Percentiles rank a stretch among this genome's conserved stretches.
Evolutionary conservation across 2,888 invertebrate species (phyloP).

Genomic region (Bombylius major): DNA sequence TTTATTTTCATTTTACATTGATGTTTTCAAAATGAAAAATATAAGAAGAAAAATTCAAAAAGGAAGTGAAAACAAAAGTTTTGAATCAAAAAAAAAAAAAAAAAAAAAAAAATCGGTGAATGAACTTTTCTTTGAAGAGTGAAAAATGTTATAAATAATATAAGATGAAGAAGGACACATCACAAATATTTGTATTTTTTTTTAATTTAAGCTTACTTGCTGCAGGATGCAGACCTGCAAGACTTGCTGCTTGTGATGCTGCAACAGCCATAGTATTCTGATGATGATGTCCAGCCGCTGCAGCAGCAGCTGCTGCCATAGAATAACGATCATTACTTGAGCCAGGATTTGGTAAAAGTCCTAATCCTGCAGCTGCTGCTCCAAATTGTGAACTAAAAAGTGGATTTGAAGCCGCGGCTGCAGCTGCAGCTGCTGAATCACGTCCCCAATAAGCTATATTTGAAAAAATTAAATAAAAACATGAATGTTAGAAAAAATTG

Average conservation of each 20-base stretch:
- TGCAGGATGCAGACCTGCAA: conserved; percentile 58
- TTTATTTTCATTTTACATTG: background rate
- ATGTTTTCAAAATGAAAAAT: too few species aligned
- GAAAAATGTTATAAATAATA: too few species aligned
- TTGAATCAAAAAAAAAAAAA: background rate
- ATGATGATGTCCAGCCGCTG: conserved; percentile 41
- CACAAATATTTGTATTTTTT: too few species aligned
- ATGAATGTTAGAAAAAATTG: background rate
- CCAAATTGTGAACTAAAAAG: conserved; percentile 36
- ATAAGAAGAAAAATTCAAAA: too few species aligned
- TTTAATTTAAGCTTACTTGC: conserved; percentile 43
- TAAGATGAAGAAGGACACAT: too few species aligned
- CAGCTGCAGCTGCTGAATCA: conserved; percentile 38
- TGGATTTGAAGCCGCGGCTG: conserved; percentile 36
- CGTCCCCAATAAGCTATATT: conserved; percentile 72
- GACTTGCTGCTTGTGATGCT: conserved; percentile 72
- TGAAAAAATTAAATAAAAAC: conserved; percentile 15
- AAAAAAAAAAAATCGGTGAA: background rate
- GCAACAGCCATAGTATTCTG: conserved; percentile 69
- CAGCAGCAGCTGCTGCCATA: conserved; percentile 34
- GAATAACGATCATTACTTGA: conserved; percentile 36
- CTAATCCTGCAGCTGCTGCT: conserved; percentile 34
- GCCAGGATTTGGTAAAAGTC: conserved; percentile 35
- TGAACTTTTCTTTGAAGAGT: too few species aligned
- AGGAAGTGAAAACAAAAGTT: background rate